phyloP scores from a whole-genome alignment of 2,797 vertebrate genomes.

The Oreortyx pictus region DNA sequence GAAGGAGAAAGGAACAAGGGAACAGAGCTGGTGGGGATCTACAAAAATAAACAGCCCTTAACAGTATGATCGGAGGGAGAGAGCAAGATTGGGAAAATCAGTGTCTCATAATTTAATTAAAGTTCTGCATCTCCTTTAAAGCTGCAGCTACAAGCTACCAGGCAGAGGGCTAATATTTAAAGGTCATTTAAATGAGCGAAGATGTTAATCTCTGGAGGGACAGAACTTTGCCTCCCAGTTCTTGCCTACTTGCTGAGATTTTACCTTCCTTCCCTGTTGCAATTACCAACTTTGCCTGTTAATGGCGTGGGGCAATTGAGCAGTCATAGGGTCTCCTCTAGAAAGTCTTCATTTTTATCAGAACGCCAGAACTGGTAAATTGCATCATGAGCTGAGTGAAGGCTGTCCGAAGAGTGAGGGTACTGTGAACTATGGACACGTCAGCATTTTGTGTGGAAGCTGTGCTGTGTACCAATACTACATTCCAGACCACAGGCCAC shows the following conservation, averaged over 20 bases:
- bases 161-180: conserved; percentile 46
- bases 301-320: neutral
- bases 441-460: neutral
- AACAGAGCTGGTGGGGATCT: neutral
- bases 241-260: neutral
- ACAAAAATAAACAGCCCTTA: conserved; percentile 59
- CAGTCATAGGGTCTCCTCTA: neutral
- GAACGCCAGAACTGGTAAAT: neutral
- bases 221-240: neutral
- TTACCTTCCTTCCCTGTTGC: neutral
- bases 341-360: neutral
- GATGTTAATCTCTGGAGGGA: neutral
- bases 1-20: neutral
- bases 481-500: accelerated
- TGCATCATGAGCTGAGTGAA: neutral
- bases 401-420: neutral
- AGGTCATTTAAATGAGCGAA: conserved; percentile 30
- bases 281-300: neutral
- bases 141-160: neutral
- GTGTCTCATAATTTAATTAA: conserved; percentile 33
- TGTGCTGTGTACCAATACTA: accelerated
- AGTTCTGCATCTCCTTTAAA: neutral
- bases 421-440: neutral
- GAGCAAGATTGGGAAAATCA: neutral
- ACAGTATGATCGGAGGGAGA: neutral